Base-by-base conservation (phyloP, 2,888 invertebrate species). In the Volucella inanis region DNA sequence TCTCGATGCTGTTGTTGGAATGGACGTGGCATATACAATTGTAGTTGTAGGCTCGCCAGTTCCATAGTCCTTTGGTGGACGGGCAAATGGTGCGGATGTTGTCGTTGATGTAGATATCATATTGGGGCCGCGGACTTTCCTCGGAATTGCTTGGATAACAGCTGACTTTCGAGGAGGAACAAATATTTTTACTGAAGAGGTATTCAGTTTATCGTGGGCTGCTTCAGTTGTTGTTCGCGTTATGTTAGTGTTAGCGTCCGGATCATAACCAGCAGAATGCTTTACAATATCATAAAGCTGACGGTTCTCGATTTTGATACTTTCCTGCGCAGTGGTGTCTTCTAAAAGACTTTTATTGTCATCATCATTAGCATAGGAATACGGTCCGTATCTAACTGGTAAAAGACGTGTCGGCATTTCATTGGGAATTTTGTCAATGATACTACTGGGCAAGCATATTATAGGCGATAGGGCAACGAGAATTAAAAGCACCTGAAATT, bases 1-100 rank as follows among this genome's bases (percentile, higher is more conserved):
- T 57, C 88, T 88, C 0, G 87, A 68, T 3, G 49, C 31, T n/a
- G 71, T 72, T 18, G 88, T 87, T 41, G 89, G 88, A n/a, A 88
- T 87, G 0, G 89, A 89, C 11, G 89, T 89, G 0, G 89, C 89
- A 61, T 89, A 89, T 12, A 89, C 87, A 18, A 89, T 83, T 0
- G 89, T 89, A 3, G 89, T 88, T 11, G 89, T 89, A 6, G 88
- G 87, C 18, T 88, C 88, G 4, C 78, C 82, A 9, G 68, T 61
- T 8, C 87, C 71, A 47, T 65, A 72, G 10, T 79, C 62, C 9
- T 79, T 79, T 0, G 79, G 11, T 3, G 62, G 65, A 3, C 74
- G 71, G 1, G 45, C 11, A 22, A 65, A 77, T 1, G 77, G 43
- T 18, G 31, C 38, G 0, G 49, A 22, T 9, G 86, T 31, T 41